A percentile compares a stretch with the other conserved stretches of the same genome.
These are phyloP conservation scores for Rhinichthys osculus DNA, from an alignment of 2,797 vertebrate species.

Conservation along the genomic window DNA sequence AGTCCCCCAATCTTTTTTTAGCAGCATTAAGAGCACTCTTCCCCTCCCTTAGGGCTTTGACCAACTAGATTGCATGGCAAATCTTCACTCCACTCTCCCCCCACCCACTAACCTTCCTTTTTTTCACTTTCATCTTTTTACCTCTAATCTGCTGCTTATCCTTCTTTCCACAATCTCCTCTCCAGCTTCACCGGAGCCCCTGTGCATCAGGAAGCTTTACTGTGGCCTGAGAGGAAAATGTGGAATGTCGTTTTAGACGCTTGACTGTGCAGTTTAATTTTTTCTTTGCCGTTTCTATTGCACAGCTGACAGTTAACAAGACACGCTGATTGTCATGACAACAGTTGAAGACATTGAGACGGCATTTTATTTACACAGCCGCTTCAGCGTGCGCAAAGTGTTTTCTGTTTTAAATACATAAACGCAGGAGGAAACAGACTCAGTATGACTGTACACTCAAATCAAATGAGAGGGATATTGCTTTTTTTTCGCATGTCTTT, in stretches of 20 bases:
- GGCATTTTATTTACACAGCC: neutral
- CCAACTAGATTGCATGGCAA: conserved; percentile 63
- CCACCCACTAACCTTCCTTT: conserved; percentile 21
- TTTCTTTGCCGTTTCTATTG: neutral
- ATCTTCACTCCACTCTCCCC: conserved; percentile 46
- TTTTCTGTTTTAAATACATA: neutral
- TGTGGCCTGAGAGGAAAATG: conserved; percentile 27
- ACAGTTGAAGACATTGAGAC: conserved; percentile 4
- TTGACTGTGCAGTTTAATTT: conserved; percentile 17
- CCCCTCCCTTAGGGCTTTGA: conserved; percentile 67
- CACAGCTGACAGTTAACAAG: neutral
- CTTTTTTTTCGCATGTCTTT: neutral
- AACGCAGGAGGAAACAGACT: neutral
- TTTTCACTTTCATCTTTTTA: conserved; percentile 16
- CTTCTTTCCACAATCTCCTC: conserved; percentile 57
- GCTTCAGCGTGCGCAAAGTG: neutral
- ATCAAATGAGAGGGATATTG: neutral
- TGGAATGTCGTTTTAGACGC: conserved; percentile 10
- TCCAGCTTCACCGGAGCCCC: conserved; percentile 44
- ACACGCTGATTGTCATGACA: conserved; percentile 14
- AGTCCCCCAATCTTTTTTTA: conserved; percentile 67
- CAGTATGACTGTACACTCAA: neutral
- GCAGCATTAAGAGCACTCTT: conserved; percentile 70
- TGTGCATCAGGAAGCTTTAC: conserved; percentile 33
- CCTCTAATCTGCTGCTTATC: conserved; percentile 49